Conservation (phyloP, 1,140 invertebrate species). For the Odontomachus brunneus region DNA sequence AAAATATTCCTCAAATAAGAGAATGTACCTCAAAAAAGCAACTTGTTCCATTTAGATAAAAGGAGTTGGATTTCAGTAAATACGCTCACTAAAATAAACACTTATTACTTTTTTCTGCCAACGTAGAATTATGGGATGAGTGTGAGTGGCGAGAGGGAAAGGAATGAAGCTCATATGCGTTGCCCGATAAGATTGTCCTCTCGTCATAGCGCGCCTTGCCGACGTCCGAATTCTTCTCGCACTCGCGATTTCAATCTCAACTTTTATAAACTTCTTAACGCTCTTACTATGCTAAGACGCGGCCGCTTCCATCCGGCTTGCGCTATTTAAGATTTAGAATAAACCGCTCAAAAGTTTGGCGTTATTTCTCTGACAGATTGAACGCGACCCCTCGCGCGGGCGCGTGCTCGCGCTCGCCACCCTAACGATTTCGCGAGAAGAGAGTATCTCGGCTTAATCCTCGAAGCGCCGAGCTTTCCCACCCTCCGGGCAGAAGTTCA, state of each 20-base stretch:
- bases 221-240: too few relatives aligned
- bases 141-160: too few relatives aligned
- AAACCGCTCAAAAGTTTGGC: constrained; percentile 47
- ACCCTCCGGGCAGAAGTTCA: neutral
- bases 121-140: too few relatives aligned
- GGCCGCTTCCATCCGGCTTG: constrained; percentile 2
- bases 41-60: too few relatives aligned
- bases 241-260: constrained; percentile 44
- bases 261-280: constrained; percentile 47
- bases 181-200: too few relatives aligned
- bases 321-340: constrained; percentile 45
- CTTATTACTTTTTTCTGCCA: too few relatives aligned
- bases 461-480: neutral
- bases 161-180: too few relatives aligned
- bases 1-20: too few relatives aligned
- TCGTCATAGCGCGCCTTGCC: too few relatives aligned
- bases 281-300: neutral
- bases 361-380: constrained; percentile 3
- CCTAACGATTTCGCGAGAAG: neutral
- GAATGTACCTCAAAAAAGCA: too few relatives aligned
- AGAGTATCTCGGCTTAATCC: constrained; percentile 35
- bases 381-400: neutral
- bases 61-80: too few relatives aligned
- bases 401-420: neutral
- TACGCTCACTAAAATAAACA: too few relatives aligned